A percentile compares a stretch with the other conserved stretches of the same genome.
Evolutionary conservation across 92 coral and sea anemone species (phyloP).

Genomic region (Heteractis magnifica): DNA sequence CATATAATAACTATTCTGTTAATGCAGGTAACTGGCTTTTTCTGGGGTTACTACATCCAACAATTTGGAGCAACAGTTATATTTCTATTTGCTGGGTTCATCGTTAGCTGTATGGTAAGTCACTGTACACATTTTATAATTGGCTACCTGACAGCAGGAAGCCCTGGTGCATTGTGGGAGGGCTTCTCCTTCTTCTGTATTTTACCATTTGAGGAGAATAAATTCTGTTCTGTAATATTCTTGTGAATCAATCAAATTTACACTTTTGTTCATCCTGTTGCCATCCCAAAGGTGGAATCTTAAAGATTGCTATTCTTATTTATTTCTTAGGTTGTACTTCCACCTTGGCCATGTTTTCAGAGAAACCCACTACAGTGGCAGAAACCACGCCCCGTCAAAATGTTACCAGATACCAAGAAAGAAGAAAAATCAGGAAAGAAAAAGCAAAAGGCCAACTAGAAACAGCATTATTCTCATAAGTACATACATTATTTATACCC

Average conservation of each 20-base stretch:
- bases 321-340: slow-evolving; percentile 78
- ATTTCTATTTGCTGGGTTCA: slow-evolving; percentile 78
- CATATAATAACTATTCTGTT: not conserved
- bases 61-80: slow-evolving; percentile 87
- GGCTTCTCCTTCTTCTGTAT: not conserved
- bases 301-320: not conserved
- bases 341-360: slow-evolving; percentile 96
- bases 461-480: not conserved
- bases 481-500: not conserved
- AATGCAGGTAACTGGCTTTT: slow-evolving; percentile 74
- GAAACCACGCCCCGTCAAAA: slow-evolving; percentile 74
- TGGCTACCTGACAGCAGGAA: not conserved
- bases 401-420: slow-evolving; percentile 51
- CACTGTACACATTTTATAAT: not conserved
- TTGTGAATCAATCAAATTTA: not conserved
- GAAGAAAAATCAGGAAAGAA: slow-evolving; percentile 63
- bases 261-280: not conserved
- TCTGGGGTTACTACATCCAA: slow-evolving; percentile 88
- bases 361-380: slow-evolving; percentile 90
- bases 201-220: not conserved
- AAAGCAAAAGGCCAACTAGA: slow-evolving; percentile 73
- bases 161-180: not conserved
- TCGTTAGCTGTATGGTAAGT: slow-evolving; percentile 91
- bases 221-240: not conserved
- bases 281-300: not conserved